Evolutionary conservation across 2,797 vertebrate genomes (phyloP).

Genomic region (Takifugu ocellatus): DNA sequence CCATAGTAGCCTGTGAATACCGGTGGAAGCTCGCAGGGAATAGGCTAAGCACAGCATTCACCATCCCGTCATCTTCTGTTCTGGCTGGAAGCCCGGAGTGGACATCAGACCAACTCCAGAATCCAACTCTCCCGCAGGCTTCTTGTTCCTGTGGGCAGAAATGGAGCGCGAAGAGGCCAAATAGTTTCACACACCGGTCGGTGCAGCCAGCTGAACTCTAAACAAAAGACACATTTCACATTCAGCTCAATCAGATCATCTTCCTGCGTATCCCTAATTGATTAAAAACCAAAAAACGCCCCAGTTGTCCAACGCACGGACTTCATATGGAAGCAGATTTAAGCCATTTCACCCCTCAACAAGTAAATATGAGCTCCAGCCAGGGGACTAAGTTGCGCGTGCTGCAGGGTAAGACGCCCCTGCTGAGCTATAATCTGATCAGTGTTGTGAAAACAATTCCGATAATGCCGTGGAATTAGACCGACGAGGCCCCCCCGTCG

Average conservation of each 20-base stretch:
- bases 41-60: too few relatives aligned
- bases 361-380: conserved; percentile 52
- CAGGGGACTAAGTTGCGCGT: conserved; percentile 57
- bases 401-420: conserved; percentile 64
- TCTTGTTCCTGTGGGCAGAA: background rate
- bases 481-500: conserved; percentile 64
- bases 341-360: conserved; percentile 5
- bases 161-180: background rate
- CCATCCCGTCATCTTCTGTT: too few relatives aligned
- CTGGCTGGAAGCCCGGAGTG: too few relatives aligned
- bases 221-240: too few relatives aligned
- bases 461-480: conserved; percentile 78
- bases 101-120: background rate
- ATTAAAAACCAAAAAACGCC: too few relatives aligned
- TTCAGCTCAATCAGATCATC: too few relatives aligned
- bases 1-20: too few relatives aligned
- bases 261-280: background rate
- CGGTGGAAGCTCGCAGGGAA: too few relatives aligned
- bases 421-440: conserved; percentile 80
- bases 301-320: background rate
- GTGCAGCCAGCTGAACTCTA: too few relatives aligned
- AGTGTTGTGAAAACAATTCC: conserved; percentile 80
- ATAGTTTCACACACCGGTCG: too few relatives aligned
- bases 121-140: background rate
- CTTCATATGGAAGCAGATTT: background rate